Evolutionary conservation across 2,888 invertebrate genomes (phyloP), one percentile per base, ranked within the genome.

Genomic region (Andrena fulva): DNA sequence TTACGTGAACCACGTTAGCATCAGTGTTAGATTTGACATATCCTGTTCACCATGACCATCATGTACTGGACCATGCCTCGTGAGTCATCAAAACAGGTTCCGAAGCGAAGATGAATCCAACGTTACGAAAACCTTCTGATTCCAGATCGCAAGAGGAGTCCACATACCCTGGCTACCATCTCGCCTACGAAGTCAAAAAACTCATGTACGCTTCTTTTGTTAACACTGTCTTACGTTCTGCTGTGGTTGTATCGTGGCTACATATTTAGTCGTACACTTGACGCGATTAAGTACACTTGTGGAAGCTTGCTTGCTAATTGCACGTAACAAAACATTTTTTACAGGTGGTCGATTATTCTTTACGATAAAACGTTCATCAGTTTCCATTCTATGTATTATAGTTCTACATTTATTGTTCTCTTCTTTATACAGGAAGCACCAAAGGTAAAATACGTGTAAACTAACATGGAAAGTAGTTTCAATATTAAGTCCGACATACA

Each of bases 171-270:
- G 98, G 98, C 96, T 98, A 98, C 96, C 98, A 99, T 96, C 98
- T 99, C 96, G 98, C 99, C 96, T 99, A 99, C 97, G 99, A 99
- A 98, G 99, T 99, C 96, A 99, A 99, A 98, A 99, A 99, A 96
- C 98, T 99, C 97, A 99, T 99, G 99, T 99, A 98, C 97, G 98
- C 96, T 95, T 95, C 91, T 93, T 94, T 95, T 95, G 94, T 95
- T 94, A 94, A 94, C 94, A 94, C 92, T 92, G 80, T 89, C 91
- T 84, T 89, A 82, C 75, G 59, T 77, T 85, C 59, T 84, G 73
- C 75, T 56, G 71, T 84, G 77, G 52, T 79, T 74, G 31, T 69
- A 5, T 66, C 67, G 10, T 64, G 27, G 20, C 24, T 77, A 33
- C 10, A n/a, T 35, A 16, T 54, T 56, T 67, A 29, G 33, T 74